Percentiles rank a stretch among this genome's conserved stretches.
These are phyloP conservation scores for Gallirallus australis DNA, from an alignment of 2,797 vertebrate species.

Conservation along the genomic window DNA sequence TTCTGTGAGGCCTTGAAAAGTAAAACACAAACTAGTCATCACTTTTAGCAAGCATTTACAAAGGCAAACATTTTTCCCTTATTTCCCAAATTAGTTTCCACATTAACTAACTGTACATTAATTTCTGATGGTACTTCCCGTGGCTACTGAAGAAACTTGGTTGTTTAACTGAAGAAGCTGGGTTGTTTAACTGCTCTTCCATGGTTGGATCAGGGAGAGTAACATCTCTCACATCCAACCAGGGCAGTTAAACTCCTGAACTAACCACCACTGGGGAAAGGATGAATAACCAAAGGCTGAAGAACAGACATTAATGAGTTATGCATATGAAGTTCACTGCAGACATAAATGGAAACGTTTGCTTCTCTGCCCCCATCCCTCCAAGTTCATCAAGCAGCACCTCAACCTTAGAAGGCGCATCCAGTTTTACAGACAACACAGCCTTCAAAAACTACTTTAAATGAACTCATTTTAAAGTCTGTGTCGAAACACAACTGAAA, in stretches of 20 bases:
- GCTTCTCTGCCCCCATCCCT: not conserved
- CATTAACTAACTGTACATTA: not conserved
- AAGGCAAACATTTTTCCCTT: fast-evolving
- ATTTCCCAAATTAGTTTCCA: not conserved
- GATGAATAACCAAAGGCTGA: not conserved
- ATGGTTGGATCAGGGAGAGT: not conserved
- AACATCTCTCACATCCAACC: not conserved
- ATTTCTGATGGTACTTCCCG: not conserved
- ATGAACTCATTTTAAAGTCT: not conserved
- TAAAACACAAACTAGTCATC: not conserved
- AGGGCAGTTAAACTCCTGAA: not conserved
- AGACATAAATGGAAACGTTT: not conserved
- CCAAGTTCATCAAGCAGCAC: not conserved
- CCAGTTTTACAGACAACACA: not conserved
- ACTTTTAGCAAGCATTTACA: not conserved
- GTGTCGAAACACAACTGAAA: not conserved
- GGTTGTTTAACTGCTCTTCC: not conserved
- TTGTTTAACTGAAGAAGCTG: not conserved
- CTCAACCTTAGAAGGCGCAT: not conserved
- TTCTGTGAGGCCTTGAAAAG: slow-evolving; percentile 83
- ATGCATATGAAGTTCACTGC: not conserved
- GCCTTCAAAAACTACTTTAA: fast-evolving
- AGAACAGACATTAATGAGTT: not conserved
- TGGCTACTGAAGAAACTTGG: not conserved
- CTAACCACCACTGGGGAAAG: not conserved